Percentiles rank a stretch among this genome's conserved stretches.
These are phyloP conservation scores for Ranitomeya variabilis DNA, from an alignment of 2,113 vertebrate species.

Conservation along the genomic window DNA sequence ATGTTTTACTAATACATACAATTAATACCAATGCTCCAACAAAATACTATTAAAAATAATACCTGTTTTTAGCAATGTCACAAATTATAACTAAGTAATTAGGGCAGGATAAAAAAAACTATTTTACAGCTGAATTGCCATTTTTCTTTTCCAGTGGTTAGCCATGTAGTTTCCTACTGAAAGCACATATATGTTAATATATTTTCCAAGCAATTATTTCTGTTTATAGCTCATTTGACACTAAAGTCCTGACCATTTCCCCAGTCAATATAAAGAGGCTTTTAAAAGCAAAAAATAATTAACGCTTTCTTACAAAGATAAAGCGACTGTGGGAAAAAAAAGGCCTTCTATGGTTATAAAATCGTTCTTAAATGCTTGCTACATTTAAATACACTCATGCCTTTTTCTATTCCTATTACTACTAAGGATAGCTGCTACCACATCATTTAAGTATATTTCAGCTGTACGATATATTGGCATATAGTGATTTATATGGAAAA, in stretches of 20 bases:
- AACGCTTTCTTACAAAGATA: neutral
- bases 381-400: neutral
- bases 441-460: too few species aligned
- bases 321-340: neutral
- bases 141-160: neutral
- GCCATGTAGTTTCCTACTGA: neutral
- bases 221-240: constrained; percentile 29
- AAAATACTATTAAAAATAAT: neutral
- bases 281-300: constrained; percentile 13
- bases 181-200: constrained; percentile 5
- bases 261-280: neutral
- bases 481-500: too few species aligned
- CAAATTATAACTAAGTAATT: neutral
- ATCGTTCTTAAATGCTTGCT: neutral
- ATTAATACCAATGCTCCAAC: neutral
- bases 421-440: too few species aligned
- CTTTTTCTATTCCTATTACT: too few species aligned
- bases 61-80: neutral
- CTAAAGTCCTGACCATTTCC: constrained; percentile 28
- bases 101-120: neutral
- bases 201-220: constrained; percentile 23
- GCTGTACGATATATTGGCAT: too few species aligned
- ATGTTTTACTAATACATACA: neutral
- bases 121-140: neutral
- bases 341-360: neutral